Conservation (phyloP, 2,888 invertebrate genomes). For the Chymomyza procnemis region DNA sequence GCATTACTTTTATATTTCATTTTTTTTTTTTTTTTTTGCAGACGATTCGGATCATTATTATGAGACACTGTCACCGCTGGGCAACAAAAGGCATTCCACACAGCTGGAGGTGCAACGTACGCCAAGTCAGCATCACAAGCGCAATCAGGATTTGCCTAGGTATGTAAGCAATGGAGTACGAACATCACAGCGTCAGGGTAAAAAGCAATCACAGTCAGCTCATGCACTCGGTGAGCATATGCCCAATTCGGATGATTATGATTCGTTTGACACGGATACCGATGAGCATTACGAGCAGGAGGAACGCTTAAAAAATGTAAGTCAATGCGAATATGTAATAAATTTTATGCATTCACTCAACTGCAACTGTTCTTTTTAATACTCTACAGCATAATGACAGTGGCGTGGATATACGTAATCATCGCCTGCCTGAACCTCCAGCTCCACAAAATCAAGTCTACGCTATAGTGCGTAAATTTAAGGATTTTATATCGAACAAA, state of each 20-base stretch:
- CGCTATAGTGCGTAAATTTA: slow-evolving; percentile 84
- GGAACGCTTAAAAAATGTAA: slow-evolving; percentile 75
- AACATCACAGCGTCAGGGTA: slow-evolving; percentile 56
- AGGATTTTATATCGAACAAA: slow-evolving; percentile 81
- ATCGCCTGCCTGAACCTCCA: slow-evolving; percentile 82
- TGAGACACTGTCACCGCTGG: slow-evolving; percentile 81
- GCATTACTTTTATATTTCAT: slow-evolving; percentile 15
- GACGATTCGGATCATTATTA: slow-evolving; percentile 86
- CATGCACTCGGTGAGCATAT: slow-evolving; percentile 71
- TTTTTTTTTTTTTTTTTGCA: slow-evolving; percentile 66
- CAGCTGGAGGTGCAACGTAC: slow-evolving; percentile 45
- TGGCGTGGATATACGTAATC: slow-evolving; percentile 80
- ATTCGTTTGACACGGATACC: slow-evolving; percentile 85
- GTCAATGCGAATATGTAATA: neutral
- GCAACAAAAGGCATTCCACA: slow-evolving; percentile 67
- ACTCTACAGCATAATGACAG: slow-evolving; percentile 78
- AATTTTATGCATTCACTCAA: neutral
- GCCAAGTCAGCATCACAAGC: slow-evolving; percentile 50
- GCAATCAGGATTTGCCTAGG: slow-evolving; percentile 48
- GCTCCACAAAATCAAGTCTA: slow-evolving; percentile 81
- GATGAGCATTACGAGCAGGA: slow-evolving; percentile 80
- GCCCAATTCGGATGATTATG: slow-evolving; percentile 81
- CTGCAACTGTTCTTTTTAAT: slow-evolving; percentile 22
- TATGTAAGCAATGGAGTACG: slow-evolving; percentile 12
- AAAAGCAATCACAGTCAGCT: slow-evolving; percentile 66